Conservation (phyloP, 2,888 invertebrate genomes). For the Tenodera sinensis region DNA sequence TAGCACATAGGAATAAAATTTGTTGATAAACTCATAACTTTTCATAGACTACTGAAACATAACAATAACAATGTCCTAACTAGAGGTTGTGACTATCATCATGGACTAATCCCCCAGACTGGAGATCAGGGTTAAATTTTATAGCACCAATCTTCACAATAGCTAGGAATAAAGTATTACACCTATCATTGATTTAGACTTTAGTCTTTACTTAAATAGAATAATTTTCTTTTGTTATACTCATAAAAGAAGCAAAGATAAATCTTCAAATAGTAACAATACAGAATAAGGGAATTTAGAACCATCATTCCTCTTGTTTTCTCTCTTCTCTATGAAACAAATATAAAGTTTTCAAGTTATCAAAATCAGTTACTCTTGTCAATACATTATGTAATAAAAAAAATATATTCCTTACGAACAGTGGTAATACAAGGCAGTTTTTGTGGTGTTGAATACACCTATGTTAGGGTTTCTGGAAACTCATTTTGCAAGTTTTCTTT, state of each 20-base stretch:
- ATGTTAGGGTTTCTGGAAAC: background rate
- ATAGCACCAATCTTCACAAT: slow-evolving; percentile 10
- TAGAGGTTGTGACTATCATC: background rate
- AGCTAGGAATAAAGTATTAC: background rate
- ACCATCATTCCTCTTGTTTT: background rate
- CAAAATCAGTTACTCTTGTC: background rate
- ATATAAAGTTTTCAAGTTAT: background rate
- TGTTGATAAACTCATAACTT: background rate
- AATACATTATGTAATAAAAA: background rate
- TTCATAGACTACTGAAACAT: background rate
- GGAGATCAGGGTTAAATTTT: slow-evolving; percentile 3
- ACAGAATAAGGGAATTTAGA: background rate
- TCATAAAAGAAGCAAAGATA: background rate
- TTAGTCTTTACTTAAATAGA: background rate
- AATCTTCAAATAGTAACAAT: background rate
- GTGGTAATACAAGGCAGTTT: slow-evolving; percentile 13
- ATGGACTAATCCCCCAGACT: background rate
- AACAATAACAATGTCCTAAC: background rate
- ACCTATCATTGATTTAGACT: background rate
- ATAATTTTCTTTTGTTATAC: background rate
- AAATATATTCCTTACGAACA: slow-evolving; percentile 1
- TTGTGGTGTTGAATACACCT: background rate
- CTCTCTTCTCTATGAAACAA: background rate
- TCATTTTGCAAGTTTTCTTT: slow-evolving; percentile 30
- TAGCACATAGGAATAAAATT: background rate